Percentiles rank a stretch among this genome's conserved stretches.
Conservation (phyloP, 2,888 invertebrate genomes). For the Aphrophora alni region DNA sequence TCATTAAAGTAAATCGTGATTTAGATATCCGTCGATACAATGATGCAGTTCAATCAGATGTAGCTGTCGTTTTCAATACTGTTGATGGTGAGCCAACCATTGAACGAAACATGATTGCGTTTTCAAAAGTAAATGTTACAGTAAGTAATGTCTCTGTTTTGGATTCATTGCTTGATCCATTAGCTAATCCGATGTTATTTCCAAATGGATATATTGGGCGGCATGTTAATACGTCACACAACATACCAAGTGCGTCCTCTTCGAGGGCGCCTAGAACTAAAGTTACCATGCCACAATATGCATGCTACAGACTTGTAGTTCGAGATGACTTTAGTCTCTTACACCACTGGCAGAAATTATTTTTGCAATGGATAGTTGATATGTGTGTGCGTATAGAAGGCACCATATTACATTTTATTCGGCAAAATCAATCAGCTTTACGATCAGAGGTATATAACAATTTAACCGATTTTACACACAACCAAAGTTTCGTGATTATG, state of each 20-base stretch:
- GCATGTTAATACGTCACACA: neutral
- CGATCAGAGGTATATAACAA: slow-evolving; percentile 13
- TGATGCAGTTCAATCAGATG: neutral
- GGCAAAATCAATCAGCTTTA: neutral
- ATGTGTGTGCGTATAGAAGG: slow-evolving; percentile 15
- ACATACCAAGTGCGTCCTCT: neutral
- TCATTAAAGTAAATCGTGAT: too few species aligned
- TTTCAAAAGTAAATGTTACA: neutral
- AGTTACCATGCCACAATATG: slow-evolving; percentile 9
- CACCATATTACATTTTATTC: slow-evolving; percentile 11
- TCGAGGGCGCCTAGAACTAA: neutral
- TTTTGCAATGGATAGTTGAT: slow-evolving; percentile 19
- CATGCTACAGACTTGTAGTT: neutral
- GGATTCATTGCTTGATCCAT: neutral
- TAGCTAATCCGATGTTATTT: slow-evolving; percentile 12
- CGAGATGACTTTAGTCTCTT: neutral
- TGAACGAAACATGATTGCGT: neutral
- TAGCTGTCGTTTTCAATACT: neutral
- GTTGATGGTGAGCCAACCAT: neutral
- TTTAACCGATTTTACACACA: slow-evolving; percentile 1
- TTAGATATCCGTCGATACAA: slow-evolving; percentile 3
- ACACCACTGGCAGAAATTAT: slow-evolving; percentile 3
- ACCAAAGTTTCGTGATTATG: slow-evolving; percentile 15
- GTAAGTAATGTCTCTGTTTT: slow-evolving; percentile 12
- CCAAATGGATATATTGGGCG: neutral